Conservation (phyloP, 2,113 vertebrate species). For the Onychorhynchus coronatus region DNA sequence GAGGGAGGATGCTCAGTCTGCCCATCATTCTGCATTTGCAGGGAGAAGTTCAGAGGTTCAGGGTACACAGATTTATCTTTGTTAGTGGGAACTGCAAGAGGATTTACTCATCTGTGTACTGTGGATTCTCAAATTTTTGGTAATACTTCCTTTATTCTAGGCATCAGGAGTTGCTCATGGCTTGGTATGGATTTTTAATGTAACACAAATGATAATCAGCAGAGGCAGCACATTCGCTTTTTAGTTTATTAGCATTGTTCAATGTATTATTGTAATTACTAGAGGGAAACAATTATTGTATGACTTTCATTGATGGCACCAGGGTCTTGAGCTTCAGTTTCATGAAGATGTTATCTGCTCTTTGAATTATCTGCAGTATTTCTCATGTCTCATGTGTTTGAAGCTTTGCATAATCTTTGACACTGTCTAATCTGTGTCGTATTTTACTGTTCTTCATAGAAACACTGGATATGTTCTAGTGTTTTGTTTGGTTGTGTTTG, state of each 20-base stretch:
- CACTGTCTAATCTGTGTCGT: neutral
- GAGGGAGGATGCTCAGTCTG: neutral
- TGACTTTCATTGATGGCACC: neutral
- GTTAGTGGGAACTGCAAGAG: neutral
- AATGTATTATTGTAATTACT: neutral
- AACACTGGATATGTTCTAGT: neutral
- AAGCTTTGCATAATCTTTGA: neutral
- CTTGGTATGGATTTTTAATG: neutral
- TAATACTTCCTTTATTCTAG: neutral
- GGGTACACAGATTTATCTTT: neutral
- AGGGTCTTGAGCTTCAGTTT: neutral
- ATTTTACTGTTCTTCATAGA: neutral
- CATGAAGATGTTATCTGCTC: neutral
- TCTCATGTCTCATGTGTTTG: neutral
- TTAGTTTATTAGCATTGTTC: neutral
- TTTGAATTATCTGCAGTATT: neutral
- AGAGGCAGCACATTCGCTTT: neutral
- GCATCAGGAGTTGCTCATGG: neutral
- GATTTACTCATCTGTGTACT: neutral
- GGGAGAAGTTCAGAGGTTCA: neutral
- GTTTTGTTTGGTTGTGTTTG: neutral
- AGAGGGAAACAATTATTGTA: neutral
- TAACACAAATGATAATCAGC: neutral
- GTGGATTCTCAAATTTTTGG: neutral
- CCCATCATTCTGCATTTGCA: neutral